Conservation (phyloP, 2,888 invertebrate species). For the Endotricha flammealis region DNA sequence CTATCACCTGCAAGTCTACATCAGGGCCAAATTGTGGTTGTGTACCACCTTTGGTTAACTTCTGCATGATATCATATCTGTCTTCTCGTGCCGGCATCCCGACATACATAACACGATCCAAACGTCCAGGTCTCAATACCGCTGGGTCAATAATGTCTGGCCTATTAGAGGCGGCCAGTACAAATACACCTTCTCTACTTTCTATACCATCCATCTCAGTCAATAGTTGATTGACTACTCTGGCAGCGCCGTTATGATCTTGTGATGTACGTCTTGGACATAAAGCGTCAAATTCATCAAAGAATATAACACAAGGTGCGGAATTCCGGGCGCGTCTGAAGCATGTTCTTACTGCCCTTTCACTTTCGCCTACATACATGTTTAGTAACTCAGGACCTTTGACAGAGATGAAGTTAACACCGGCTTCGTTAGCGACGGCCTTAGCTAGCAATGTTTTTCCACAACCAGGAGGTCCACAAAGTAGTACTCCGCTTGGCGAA, state of each 20-base stretch:
- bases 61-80: conserved; percentile 90
- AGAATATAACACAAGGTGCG: conserved; percentile 98
- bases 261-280: conserved; percentile 92
- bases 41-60: conserved; percentile 93
- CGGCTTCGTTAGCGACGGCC: conserved; percentile 98
- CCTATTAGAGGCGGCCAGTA: conserved; percentile 97
- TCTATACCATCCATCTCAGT: conserved; percentile 99
- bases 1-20: conserved; percentile 85
- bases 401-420: conserved; percentile 98
- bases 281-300: conserved; percentile 97
- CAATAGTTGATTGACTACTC: conserved; percentile 97
- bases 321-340: conserved; percentile 97
- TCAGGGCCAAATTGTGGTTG: conserved; percentile 86
- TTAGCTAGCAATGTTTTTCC: conserved; percentile 98
- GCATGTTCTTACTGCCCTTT: conserved; percentile 96
- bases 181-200: conserved; percentile 92
- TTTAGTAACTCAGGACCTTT: conserved; percentile 98
- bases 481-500: conserved; percentile 91
- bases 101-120: conserved; percentile 94
- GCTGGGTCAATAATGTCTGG: conserved; percentile 98
- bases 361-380: conserved; percentile 99
- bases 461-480: conserved; percentile 98
- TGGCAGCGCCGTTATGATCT: conserved; percentile 83
- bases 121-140: conserved; percentile 90
- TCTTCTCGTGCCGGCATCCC: conserved; percentile 90